Conservation (phyloP, 1,140 invertebrate genomes). For the Drosophila cardini region DNA sequence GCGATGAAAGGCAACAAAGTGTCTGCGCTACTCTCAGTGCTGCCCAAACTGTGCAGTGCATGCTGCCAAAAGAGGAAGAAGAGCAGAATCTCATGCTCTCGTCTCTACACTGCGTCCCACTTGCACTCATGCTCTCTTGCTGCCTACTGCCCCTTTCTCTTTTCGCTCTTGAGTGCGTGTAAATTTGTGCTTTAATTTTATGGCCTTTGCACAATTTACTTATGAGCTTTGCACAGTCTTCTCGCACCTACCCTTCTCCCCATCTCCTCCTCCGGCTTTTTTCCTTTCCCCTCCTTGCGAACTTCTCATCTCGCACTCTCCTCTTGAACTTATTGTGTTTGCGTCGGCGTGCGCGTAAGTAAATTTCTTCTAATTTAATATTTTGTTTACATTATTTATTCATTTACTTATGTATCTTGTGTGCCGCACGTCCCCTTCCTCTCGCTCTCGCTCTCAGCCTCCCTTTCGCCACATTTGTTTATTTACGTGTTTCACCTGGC, state of each 20-base stretch:
- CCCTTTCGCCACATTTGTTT: slow-evolving; percentile 55
- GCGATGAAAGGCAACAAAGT: slow-evolving; percentile 31
- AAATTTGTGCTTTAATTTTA: slow-evolving; percentile 73
- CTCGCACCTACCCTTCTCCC: slow-evolving; percentile 11
- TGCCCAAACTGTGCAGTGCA: slow-evolving; percentile 27
- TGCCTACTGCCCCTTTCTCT: background rate
- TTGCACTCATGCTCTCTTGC: background rate
- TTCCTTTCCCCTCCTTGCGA: background rate
- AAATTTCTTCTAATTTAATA: slow-evolving; percentile 83
- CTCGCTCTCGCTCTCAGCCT: slow-evolving; percentile 16
- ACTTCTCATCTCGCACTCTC: background rate
- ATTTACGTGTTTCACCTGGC: slow-evolving; percentile 59
- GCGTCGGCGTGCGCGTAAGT: slow-evolving; percentile 75
- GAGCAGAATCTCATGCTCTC: background rate
- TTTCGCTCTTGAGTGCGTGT: slow-evolving; percentile 39
- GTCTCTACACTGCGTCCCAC: background rate
- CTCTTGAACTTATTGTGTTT: slow-evolving; percentile 49
- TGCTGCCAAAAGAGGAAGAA: slow-evolving; percentile 5
- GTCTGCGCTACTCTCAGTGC: slow-evolving; percentile 19
- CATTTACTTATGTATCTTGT: slow-evolving; percentile 78
- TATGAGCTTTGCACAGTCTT: slow-evolving; percentile 39
- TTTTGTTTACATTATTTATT: slow-evolving; percentile 83
- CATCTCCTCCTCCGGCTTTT: too few species aligned
- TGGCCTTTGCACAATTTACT: slow-evolving; percentile 61
- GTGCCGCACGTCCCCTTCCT: background rate